Conservation (phyloP, 2,113 vertebrate genomes). For the Panthera leo region DNA sequence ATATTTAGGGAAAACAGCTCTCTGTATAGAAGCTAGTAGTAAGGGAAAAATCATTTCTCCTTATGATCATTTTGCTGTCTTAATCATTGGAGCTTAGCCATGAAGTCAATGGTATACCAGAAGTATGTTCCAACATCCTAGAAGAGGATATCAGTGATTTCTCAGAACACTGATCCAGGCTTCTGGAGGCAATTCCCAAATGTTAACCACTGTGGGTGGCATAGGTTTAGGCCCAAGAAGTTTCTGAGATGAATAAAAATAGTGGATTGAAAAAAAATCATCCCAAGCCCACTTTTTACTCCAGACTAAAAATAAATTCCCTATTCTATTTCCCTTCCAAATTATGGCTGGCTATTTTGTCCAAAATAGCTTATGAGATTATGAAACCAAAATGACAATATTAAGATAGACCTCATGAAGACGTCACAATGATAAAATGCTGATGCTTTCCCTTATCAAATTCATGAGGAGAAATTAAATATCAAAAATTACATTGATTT, state of each 20-base stretch:
- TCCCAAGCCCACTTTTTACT: not conserved
- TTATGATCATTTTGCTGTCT: not conserved
- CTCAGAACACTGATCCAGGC: not conserved
- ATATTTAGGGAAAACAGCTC: not conserved
- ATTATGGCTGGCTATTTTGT: not conserved
- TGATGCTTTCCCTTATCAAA: not conserved
- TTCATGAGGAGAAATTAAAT: not conserved
- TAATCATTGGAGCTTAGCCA: not conserved
- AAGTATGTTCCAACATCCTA: not conserved
- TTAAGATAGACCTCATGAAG: not conserved
- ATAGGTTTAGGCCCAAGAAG: not conserved
- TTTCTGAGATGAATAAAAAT: not conserved
- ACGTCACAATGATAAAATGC: not conserved
- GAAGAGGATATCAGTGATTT: not conserved
- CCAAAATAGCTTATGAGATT: not conserved
- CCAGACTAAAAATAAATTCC: not conserved
- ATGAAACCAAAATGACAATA: not conserved
- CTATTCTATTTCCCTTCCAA: not conserved
- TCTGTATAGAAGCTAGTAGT: not conserved
- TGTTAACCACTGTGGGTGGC: not conserved
- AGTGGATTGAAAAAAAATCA: not conserved
- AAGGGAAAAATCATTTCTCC: not conserved
- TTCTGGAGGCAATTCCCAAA: not conserved
- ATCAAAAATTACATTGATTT: not conserved
- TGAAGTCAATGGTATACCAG: not conserved